phyloP scores from a whole-genome alignment of 2,797 vertebrate genomes.

The Petrocephalus schoutedeni region DNA sequence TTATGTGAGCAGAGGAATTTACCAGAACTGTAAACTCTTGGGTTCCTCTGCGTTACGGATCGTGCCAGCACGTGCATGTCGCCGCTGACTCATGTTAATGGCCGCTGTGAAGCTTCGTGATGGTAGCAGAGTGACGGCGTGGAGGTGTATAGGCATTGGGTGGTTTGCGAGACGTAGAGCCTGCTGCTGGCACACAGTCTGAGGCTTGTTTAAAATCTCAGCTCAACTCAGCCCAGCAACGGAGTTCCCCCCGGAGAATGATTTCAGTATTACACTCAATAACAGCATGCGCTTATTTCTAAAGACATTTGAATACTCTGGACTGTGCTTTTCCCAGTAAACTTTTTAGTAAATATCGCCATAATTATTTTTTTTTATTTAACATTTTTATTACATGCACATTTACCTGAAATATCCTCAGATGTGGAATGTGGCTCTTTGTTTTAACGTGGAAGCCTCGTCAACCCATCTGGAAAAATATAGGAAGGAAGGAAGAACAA shows the following conservation, averaged over 20 bases:
- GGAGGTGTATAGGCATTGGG: neutral
- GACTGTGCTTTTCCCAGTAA: neutral
- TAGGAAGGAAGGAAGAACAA: constrained; percentile 41
- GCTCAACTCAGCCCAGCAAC: neutral
- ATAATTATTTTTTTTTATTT: neutral
- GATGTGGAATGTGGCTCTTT: constrained; percentile 16
- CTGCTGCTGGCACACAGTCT: neutral
- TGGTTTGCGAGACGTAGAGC: neutral
- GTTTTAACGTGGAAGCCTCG: constrained; percentile 38
- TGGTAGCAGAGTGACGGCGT: neutral
- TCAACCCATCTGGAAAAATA: constrained; percentile 45
- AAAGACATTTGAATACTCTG: neutral
- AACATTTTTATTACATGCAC: neutral
- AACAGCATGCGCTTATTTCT: neutral
- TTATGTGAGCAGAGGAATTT: constrained; percentile 19
- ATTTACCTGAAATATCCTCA: neutral
- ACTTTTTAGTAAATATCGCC: neutral
- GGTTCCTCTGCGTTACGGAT: neutral
- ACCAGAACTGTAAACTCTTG: neutral
- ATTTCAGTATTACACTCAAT: neutral
- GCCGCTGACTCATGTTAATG: neutral
- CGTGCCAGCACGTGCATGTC: neutral
- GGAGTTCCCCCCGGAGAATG: neutral
- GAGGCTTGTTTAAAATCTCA: neutral
- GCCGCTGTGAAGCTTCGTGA: neutral